Evolutionary conservation across 2,113 vertebrate genomes (phyloP), one percentile per base, ranked within the genome.

Genomic region (Microcebus griseorufus): DNA sequence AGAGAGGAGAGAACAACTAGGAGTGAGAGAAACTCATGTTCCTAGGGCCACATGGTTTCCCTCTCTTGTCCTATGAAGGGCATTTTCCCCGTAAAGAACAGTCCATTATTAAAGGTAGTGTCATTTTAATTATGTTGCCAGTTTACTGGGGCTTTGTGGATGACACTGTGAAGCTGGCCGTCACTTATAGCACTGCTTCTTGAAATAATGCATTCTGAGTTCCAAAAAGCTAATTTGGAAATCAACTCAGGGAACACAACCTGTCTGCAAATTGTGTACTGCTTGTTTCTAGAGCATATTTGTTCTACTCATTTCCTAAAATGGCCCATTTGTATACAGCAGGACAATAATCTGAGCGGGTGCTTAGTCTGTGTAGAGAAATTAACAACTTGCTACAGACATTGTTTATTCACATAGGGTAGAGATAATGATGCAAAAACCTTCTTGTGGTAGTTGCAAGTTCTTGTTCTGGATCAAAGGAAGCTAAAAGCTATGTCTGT

Each of bases 201-300:
- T 93, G 86, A n/a, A 39, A 88, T 78, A 85, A 94, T 96, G 60
- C 55, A 92, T 84, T 90, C 34, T 67, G 60, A 87, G 48, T 79
- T 97, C 62, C 90, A 90, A 96, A 82, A n/a, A 92, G 82, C 42
- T 88, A 73, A 88, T 95, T 96, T 94, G 45, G 72, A 88, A 81
- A 96, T 88, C 45, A 86, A 55, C 73, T 84, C 92, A 22, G 64
- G 65, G 73, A 97, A 79, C 14, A 85, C 80, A 96, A n/a, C 32
- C 75, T 93, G 55, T 85, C 90, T 87, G 34, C 81, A 96, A 93
- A 84, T 67, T 94, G 48, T 29, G 67, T 55, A 82, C 48, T 86
- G 81, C 37, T 90, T 78, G 42, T 87, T 95, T 82, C 62, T 81
- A 69, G 88, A 97, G 76, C 22, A 18, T 70, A 60, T 97, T 70